Evolutionary conservation across 2,113 vertebrate species (phyloP).

Genomic region (Pteropus alecto): DNA sequence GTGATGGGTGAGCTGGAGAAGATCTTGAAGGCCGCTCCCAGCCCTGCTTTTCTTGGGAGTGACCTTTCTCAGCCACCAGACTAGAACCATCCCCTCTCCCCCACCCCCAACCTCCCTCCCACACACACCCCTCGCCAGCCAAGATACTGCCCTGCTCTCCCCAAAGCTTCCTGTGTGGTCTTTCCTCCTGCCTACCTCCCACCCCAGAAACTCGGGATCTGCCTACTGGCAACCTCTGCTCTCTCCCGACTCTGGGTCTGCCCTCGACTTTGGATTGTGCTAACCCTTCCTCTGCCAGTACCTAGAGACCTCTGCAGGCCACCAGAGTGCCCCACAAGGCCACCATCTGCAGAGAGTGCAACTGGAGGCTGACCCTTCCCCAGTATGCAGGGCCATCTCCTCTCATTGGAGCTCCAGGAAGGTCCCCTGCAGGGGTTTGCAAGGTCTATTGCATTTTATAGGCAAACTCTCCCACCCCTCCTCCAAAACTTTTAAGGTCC

Average conservation of each 20-base stretch:
- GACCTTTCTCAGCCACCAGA: neutral
- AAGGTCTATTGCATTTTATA: neutral
- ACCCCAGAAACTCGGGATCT: neutral
- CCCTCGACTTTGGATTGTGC: neutral
- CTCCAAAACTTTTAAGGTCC: neutral
- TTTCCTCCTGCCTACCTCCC: neutral
- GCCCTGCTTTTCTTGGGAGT: neutral
- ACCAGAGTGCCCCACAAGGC: neutral
- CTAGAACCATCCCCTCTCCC: neutral
- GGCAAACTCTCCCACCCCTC: neutral
- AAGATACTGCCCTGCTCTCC: neutral
- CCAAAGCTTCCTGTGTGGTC: neutral
- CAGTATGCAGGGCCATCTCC: neutral
- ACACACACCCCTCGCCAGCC: neutral
- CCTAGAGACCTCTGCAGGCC: neutral
- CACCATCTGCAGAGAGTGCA: neutral
- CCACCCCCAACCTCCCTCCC: fast-evolving
- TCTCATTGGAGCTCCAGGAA: neutral
- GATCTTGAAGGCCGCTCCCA: neutral
- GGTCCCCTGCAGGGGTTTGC: neutral
- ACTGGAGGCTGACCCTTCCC: neutral
- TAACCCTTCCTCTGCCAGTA: neutral
- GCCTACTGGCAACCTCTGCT: neutral
- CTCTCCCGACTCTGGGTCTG: neutral
- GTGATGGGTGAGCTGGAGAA: neutral